Conservation (phyloP, 2,888 invertebrate species). For the Lobophora halterata region DNA sequence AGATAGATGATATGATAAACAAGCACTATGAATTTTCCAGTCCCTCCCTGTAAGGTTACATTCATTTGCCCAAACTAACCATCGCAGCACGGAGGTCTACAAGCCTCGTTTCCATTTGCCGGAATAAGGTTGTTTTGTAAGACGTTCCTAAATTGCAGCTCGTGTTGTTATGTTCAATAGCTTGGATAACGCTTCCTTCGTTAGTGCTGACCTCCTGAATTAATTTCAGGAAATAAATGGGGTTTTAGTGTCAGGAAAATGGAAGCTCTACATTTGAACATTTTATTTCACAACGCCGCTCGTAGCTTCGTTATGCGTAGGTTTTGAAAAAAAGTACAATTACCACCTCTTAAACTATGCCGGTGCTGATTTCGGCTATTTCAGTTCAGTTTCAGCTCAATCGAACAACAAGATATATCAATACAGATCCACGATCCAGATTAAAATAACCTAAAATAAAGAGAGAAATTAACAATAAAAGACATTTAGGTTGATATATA, state of each 20-base stretch:
- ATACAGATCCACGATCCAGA: too few species aligned
- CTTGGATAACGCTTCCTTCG: slow-evolving; percentile 21
- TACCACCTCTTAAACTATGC: too few species aligned
- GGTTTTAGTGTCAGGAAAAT: slow-evolving; percentile 7
- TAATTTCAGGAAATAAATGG: slow-evolving; percentile 18
- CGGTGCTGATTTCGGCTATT: too few species aligned
- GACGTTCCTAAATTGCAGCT: slow-evolving; percentile 30
- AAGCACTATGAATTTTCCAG: slow-evolving; percentile 1
- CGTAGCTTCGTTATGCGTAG: not conserved
- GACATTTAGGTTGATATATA: too few species aligned
- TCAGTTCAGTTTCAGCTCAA: too few species aligned
- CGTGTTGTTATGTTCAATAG: slow-evolving; percentile 34
- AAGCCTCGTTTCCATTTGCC: slow-evolving; percentile 34
- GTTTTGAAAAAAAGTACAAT: too few species aligned
- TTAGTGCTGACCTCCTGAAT: slow-evolving; percentile 26
- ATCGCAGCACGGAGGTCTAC: slow-evolving; percentile 26
- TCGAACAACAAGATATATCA: too few species aligned
- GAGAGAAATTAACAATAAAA: too few species aligned
- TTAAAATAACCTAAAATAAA: too few species aligned
- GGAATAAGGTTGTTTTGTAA: slow-evolving; percentile 21
- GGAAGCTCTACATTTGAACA: not conserved
- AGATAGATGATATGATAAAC: too few species aligned
- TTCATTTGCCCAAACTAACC: slow-evolving; percentile 42
- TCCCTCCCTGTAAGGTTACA: slow-evolving; percentile 10
- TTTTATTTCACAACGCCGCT: not conserved